These are phyloP conservation scores for Nematolebias whitei DNA, from an alignment of 2,113 vertebrate genomes.

Conservation along the genomic window DNA sequence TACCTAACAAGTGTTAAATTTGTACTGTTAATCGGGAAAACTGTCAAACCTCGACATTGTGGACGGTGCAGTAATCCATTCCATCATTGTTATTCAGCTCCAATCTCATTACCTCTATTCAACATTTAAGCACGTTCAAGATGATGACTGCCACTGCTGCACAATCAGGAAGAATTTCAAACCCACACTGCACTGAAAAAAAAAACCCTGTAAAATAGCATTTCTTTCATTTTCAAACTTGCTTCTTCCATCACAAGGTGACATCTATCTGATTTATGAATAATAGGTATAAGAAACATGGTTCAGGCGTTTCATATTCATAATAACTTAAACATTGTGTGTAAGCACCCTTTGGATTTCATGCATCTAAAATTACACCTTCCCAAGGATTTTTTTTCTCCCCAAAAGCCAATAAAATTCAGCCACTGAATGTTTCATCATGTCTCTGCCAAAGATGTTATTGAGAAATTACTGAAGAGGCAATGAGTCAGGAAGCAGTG, in stretches of 20 bases:
- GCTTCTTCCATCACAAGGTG: conserved; percentile 49
- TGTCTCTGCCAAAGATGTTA: conserved; percentile 52
- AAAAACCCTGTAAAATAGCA: conserved; percentile 3
- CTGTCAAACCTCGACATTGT: conserved; percentile 68
- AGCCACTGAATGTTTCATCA: conserved; percentile 61
- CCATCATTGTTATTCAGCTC: conserved; percentile 64
- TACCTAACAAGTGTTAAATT: conserved; percentile 75
- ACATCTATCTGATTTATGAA: conserved; percentile 64
- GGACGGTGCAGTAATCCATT: conserved; percentile 64
- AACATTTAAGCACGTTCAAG: conserved; percentile 44
- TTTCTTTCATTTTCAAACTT: conserved; percentile 56
- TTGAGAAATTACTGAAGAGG: conserved; percentile 65
- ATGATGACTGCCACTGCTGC: conserved; percentile 52
- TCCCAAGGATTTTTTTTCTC: conserved; percentile 25
- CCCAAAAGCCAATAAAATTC: conserved; percentile 47
- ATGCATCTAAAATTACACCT: conserved; percentile 70
- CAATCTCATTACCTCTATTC: conserved; percentile 77
- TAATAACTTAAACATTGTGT: conserved; percentile 60
- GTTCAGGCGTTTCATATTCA: conserved; percentile 66
- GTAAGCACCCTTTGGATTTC: conserved; percentile 66
- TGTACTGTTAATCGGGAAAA: conserved; percentile 69
- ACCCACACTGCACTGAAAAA: conserved; percentile 12
- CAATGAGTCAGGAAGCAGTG: conserved; percentile 63
- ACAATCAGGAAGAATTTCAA: conserved; percentile 47
- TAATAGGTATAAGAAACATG: conserved; percentile 63